phyloP scores from a whole-genome alignment of 92 coral and sea anemone genomes.

The Phenganax stokvisi region DNA sequence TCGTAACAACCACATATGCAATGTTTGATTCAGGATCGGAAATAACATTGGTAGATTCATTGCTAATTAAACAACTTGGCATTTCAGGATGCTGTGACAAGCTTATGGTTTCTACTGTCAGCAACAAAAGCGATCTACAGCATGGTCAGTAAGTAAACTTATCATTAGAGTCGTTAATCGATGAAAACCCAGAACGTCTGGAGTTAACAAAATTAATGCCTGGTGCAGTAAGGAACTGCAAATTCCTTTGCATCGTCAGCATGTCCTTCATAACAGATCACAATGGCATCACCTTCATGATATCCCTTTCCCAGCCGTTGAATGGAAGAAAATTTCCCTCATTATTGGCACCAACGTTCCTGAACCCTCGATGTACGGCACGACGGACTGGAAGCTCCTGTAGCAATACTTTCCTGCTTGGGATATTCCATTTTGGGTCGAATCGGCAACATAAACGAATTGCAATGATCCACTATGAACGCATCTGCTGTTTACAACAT shows the following conservation, averaged over 20 bases:
- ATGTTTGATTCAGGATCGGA: slow-evolving; percentile 51
- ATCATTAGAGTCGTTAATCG: slow-evolving; percentile 31
- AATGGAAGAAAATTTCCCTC: slow-evolving; percentile 3
- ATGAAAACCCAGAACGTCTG: neutral
- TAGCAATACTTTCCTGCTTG: slow-evolving; percentile 3
- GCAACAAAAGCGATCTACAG: slow-evolving; percentile 18
- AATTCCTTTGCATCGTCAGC: neutral
- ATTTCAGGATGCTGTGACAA: slow-evolving; percentile 36
- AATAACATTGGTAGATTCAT: slow-evolving; percentile 43
- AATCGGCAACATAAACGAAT: neutral
- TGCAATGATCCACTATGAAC: no score
- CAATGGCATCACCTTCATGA: slow-evolving; percentile 5
- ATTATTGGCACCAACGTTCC: slow-evolving; percentile 10
- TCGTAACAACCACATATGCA: slow-evolving; percentile 39
- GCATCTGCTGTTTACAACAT: neutral
- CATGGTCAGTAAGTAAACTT: slow-evolving; percentile 41
- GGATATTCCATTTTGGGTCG: slow-evolving; percentile 2
- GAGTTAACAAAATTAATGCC: neutral
- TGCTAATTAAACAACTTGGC: slow-evolving; percentile 22
- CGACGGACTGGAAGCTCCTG: neutral
- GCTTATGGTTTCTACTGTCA: slow-evolving; percentile 43
- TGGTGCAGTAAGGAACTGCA: neutral
- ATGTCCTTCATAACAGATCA: no score
- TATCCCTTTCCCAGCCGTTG: neutral
- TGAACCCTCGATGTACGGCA: slow-evolving; percentile 4